These are phyloP conservation scores for Lepidothrix coronata DNA, from an alignment of 2,113 vertebrate species.

Conservation along the genomic window DNA sequence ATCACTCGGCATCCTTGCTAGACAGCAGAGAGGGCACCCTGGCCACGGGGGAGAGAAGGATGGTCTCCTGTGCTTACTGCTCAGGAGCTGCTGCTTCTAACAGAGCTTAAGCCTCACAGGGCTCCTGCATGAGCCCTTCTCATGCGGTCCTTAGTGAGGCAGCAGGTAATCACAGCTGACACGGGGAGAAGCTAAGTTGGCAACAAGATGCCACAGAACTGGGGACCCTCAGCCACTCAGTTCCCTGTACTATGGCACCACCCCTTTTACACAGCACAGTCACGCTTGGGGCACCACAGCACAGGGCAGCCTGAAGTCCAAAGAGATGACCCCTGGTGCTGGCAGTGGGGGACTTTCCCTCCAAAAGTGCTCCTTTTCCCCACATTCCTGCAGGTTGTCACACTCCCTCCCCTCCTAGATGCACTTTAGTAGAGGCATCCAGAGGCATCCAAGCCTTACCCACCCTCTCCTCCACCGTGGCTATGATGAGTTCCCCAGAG, in stretches of 20 bases:
- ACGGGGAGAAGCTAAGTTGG: background rate
- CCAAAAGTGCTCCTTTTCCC: background rate
- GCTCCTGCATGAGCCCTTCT: background rate
- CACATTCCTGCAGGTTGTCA: background rate
- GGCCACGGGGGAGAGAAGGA: background rate
- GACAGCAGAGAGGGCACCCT: background rate
- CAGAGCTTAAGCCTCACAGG: too few relatives aligned
- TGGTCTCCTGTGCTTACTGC: background rate
- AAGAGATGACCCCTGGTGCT: background rate
- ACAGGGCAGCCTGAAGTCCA: background rate
- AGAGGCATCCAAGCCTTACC: background rate
- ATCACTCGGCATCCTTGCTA: rapidly evolving
- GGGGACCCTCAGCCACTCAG: background rate
- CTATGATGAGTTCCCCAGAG: background rate
- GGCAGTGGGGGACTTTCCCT: too few relatives aligned
- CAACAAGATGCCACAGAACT: background rate
- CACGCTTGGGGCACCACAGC: rapidly evolving
- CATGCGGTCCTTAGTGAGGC: background rate
- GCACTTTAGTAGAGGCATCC: background rate
- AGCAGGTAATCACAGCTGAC: background rate
- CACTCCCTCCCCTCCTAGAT: background rate
- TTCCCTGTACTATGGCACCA: rapidly evolving
- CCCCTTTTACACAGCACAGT: background rate
- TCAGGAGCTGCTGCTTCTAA: background rate
- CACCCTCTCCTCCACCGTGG: rapidly evolving